phyloP scores from a whole-genome alignment of 1,140 invertebrate genomes.

The Venustaconcha ellipsiformis region DNA sequence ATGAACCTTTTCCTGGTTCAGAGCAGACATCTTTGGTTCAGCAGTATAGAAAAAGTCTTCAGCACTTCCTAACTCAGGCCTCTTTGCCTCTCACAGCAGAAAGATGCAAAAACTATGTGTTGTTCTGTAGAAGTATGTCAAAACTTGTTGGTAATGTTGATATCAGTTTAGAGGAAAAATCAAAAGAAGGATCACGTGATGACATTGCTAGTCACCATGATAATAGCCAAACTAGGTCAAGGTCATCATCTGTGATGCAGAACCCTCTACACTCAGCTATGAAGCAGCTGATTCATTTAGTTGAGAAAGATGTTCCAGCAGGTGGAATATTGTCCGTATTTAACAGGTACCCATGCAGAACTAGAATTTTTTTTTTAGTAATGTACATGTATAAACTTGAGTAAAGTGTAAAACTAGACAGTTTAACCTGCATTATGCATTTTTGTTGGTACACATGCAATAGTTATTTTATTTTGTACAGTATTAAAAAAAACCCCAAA shows the following conservation, averaged over 20 bases:
- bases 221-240: background rate
- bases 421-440: too few species aligned
- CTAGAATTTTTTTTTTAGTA: background rate
- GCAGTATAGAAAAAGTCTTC: conserved; percentile 23
- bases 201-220: too few species aligned
- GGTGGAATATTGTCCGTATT: conserved; percentile 44
- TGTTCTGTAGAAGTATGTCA: conserved; percentile 27
- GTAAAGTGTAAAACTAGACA: too few species aligned
- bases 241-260: conserved; percentile 27
- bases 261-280: conserved; percentile 46
- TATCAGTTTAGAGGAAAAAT: conserved; percentile 22
- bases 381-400: background rate
- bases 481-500: too few species aligned
- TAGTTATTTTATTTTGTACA: too few species aligned
- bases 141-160: conserved; percentile 33
- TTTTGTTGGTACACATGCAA: too few species aligned
- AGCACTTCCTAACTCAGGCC: conserved; percentile 27
- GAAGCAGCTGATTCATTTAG: conserved; percentile 50
- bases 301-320: conserved; percentile 52
- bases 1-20: conserved; percentile 19
- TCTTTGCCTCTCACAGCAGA: conserved; percentile 38
- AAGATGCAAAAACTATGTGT: conserved; percentile 28
- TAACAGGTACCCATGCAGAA: conserved; percentile 26
- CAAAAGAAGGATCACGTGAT: background rate
- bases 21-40: conserved; percentile 7